Percentiles rank a stretch among this genome's conserved stretches.
phyloP scores from a whole-genome alignment of 2,113 vertebrate genomes.

The Alaudala cheleensis region DNA sequence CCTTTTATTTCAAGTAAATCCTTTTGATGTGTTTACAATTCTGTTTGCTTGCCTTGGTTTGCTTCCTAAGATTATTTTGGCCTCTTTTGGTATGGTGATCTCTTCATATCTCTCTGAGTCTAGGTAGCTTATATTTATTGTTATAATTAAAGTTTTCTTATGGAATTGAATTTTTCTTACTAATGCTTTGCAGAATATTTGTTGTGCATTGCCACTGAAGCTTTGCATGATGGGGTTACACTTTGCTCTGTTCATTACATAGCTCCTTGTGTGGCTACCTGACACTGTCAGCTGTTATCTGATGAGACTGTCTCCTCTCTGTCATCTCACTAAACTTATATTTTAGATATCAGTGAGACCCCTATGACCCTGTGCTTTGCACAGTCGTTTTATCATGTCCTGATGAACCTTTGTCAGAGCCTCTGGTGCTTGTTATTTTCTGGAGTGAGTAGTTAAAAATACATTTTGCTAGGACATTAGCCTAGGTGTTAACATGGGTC shows the following conservation, averaged over 20 bases:
- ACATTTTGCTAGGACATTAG: background rate
- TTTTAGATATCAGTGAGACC: background rate
- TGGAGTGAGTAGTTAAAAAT: background rate
- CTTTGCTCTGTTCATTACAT: background rate
- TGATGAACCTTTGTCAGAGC: background rate
- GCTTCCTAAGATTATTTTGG: background rate
- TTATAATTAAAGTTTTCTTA: background rate
- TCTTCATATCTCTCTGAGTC: background rate
- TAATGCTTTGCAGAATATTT: background rate
- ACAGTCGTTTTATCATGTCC: background rate
- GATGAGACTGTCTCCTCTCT: background rate
- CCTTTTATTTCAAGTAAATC: background rate
- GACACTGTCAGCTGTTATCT: background rate
- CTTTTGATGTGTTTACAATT: background rate
- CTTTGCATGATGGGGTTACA: background rate
- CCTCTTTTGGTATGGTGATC: background rate
- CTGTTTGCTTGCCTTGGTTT: background rate
- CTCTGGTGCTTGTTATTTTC: background rate
- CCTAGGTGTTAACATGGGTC: background rate
- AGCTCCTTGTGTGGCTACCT: background rate
- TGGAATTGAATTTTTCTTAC: too few species aligned
- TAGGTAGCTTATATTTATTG: background rate
- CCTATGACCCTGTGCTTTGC: background rate
- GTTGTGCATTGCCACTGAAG: background rate
- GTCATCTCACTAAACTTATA: background rate